Percentiles rank a stretch among this genome's conserved stretches.
phyloP scores from a whole-genome alignment of 64 coral and sea anemone genomes.

The Catalaphyllia jardinei region DNA sequence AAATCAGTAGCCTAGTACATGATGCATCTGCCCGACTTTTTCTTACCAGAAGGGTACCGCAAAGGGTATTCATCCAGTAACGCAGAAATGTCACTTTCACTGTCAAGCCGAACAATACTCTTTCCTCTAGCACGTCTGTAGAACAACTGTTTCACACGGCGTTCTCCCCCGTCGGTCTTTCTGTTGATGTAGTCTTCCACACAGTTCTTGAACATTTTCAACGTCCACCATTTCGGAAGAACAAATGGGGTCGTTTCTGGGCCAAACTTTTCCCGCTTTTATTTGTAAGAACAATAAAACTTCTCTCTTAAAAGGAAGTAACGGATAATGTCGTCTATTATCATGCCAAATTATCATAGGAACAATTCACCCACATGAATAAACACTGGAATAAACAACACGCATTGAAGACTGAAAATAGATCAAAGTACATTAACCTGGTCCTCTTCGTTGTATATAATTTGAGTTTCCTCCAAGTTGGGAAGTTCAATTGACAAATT shows the following conservation, averaged over 20 bases:
- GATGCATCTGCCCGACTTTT: background rate
- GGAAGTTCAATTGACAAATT: conserved; percentile 7
- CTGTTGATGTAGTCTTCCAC: conserved; percentile 36
- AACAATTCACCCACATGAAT: no score
- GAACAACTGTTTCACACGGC: conserved; percentile 2
- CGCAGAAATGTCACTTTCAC: conserved; percentile 27
- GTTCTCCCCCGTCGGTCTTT: background rate
- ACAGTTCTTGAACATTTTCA: background rate
- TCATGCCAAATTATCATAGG: background rate
- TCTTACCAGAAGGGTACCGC: conserved; percentile 29
- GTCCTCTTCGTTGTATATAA: conserved; percentile 27
- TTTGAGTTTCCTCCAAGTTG: conserved; percentile 34
- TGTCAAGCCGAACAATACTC: conserved; percentile 12
- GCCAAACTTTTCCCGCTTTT: conserved; percentile 1
- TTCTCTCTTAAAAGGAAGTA: conserved; percentile 33
- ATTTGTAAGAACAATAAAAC: conserved; percentile 17
- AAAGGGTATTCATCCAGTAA: conserved; percentile 50
- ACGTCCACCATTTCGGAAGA: conserved; percentile 13
- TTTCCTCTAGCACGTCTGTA: conserved; percentile 37
- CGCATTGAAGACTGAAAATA: no score
- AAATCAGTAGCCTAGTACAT: conserved; percentile 39
- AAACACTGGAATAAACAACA: no score
- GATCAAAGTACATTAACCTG: no score
- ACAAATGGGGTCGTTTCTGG: conserved; percentile 35
- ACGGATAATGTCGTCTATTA: background rate